Percentiles rank a stretch among this genome's conserved stretches.
Conservation (phyloP, 2,113 vertebrate species). For the Rhinolophus ferrumequinum region DNA sequence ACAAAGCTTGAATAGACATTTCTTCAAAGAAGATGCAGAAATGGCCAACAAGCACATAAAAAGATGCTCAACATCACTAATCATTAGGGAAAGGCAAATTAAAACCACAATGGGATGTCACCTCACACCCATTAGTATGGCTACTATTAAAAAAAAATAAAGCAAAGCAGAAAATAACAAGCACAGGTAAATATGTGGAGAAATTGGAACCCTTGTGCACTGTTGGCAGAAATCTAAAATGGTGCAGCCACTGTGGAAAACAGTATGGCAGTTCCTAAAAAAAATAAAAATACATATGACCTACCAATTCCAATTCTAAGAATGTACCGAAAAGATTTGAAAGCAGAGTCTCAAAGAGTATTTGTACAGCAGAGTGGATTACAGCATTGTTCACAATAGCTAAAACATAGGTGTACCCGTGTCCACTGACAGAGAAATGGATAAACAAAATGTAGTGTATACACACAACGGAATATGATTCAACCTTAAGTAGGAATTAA, state of each 20-base stretch:
- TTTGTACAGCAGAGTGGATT: background rate
- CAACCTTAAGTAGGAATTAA: background rate
- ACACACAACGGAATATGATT: background rate
- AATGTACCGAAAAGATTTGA: background rate
- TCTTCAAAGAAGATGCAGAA: too few species aligned
- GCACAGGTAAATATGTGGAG: background rate
- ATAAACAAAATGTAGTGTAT: background rate
- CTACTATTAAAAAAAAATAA: background rate
- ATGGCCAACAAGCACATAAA: too few species aligned
- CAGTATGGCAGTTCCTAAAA: background rate
- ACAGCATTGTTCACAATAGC: background rate
- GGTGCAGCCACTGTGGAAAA: background rate
- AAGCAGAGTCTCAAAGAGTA: background rate
- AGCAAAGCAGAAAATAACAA: background rate
- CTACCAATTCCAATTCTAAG: background rate
- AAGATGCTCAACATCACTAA: too few species aligned
- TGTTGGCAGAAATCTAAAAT: background rate
- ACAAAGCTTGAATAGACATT: background rate
- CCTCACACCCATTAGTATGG: background rate
- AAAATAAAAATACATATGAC: background rate
- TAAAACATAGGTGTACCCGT: background rate
- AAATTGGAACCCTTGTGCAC: too few species aligned
- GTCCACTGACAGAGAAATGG: background rate
- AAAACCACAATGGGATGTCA: too few species aligned
- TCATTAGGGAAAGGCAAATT: too few species aligned